Evolutionary conservation across 2,888 invertebrate genomes (phyloP), one percentile per base, ranked within the genome.

Genomic region (Lasioglossum malachurum): DNA sequence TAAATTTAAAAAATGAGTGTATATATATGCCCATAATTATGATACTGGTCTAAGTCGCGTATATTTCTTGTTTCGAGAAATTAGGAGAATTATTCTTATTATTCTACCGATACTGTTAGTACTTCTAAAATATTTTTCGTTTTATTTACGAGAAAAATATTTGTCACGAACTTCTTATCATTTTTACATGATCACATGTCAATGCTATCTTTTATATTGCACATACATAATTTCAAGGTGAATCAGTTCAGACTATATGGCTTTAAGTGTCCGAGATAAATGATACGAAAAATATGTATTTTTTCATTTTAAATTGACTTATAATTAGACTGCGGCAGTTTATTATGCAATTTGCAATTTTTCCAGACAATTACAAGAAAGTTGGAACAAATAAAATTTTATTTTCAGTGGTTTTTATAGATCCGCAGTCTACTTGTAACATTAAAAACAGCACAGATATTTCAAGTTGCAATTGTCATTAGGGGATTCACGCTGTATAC

Each of bases 41-140:
- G 38, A 8, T 8, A 38, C 38, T 38, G 38, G 38, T 38, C 5
- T 38, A 38, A 5, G 5, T 38, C 38, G 5, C 38, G 5, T 38
- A 38, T 5, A 38, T 38, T 38, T 38, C 5, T 38, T 38, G 38
- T 38, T 38, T 5, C 38, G 5, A 38, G 38, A 38, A 0, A 38
- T 38, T 19, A 23, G 8, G 2, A 14, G 4, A 14, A 71, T 41
- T 14, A 0, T 41, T 31, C 31, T 53, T 8, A 31, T 74, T 74
- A 80, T 75, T 74, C 31, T 19, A 46, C 60, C 64, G 79, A 74
- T 49, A 80, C 27, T 23, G 75, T 67, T 31, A 80, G 49, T 46
- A 27, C 10, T 38, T 4, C 1, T 64, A 38, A 46, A 31, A 67
- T 41, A 41, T 31, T 72, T 69, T 35, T 38, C 35, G 8, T 27